Evolutionary conservation across 1,140 invertebrate species (phyloP).

Genomic region (Drosophila pectinifera): DNA sequence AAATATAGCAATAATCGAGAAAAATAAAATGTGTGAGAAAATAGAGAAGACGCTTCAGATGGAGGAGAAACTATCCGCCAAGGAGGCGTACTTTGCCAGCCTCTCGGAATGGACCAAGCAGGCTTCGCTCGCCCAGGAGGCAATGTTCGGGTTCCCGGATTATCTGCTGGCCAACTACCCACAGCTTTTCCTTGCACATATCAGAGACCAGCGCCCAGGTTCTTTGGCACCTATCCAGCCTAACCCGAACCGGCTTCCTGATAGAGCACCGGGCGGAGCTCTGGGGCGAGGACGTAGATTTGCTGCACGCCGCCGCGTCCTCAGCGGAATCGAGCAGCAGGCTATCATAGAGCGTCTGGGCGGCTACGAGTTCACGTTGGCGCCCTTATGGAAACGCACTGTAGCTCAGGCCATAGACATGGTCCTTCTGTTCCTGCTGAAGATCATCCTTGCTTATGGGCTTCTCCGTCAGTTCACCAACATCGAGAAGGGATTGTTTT

Average conservation of each 20-base stretch:
- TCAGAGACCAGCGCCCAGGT: neutral
- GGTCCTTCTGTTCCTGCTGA: slow-evolving; percentile 92
- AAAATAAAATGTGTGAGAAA: neutral
- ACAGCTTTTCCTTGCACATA: slow-evolving; percentile 75
- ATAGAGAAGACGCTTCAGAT: neutral
- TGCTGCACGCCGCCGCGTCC: slow-evolving; percentile 34
- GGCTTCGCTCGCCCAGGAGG: slow-evolving; percentile 86
- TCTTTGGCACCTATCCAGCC: neutral
- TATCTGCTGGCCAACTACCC: slow-evolving; percentile 87
- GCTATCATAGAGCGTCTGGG: slow-evolving; percentile 81
- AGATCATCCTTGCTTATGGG: slow-evolving; percentile 91
- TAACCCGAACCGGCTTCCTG: neutral
- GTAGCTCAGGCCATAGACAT: slow-evolving; percentile 94
- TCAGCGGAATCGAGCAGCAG: slow-evolving; percentile 55
- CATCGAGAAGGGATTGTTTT: slow-evolving; percentile 70
- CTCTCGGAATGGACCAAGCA: slow-evolving; percentile 86
- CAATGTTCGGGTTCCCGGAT: slow-evolving; percentile 86
- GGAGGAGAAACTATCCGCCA: slow-evolving; percentile 41
- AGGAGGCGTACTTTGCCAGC: slow-evolving; percentile 86
- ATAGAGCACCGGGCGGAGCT: neutral
- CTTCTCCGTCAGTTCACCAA: slow-evolving; percentile 91
- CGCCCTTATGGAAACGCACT: slow-evolving; percentile 93
- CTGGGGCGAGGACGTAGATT: slow-evolving; percentile 37
- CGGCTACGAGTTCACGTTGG: slow-evolving; percentile 90
- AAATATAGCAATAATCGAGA: too few relatives aligned